These are phyloP conservation scores for Ephialtes manifestator DNA, from an alignment of 2,888 invertebrate species.

Conservation along the genomic window DNA sequence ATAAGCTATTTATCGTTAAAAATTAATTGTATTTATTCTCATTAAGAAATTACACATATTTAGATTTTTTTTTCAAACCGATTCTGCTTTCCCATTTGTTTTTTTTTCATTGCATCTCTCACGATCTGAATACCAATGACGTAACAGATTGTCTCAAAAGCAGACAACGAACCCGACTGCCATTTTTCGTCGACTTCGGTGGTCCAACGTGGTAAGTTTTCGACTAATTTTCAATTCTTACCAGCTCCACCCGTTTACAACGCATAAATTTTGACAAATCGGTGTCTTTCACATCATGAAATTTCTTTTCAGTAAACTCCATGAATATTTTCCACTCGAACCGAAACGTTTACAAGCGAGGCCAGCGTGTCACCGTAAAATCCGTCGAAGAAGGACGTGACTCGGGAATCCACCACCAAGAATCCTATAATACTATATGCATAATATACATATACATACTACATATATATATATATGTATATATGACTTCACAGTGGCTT, in stretches of 20 bases:
- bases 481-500: neutral
- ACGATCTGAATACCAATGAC: constrained; percentile 17
- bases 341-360: constrained; percentile 32
- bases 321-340: constrained; percentile 49
- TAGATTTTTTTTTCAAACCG: neutral
- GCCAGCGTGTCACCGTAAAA: constrained; percentile 36
- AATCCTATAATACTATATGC: constrained; percentile 12
- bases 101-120: neutral
- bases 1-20: too few relatives aligned
- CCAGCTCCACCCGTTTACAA: constrained; percentile 15
- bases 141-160: neutral
- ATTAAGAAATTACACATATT: too few relatives aligned
- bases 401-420: constrained; percentile 36
- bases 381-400: constrained; percentile 60
- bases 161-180: neutral
- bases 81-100: neutral
- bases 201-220: constrained; percentile 31
- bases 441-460: too few relatives aligned
- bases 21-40: too few relatives aligned
- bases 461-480: neutral
- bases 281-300: constrained; percentile 14
- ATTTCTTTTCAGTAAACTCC: constrained; percentile 33
- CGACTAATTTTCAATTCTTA: constrained; percentile 23
- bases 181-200: constrained; percentile 36
- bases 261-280: constrained; percentile 40